phyloP scores from a whole-genome alignment of 2,113 vertebrate genomes.

The Agelaius tricolor region DNA sequence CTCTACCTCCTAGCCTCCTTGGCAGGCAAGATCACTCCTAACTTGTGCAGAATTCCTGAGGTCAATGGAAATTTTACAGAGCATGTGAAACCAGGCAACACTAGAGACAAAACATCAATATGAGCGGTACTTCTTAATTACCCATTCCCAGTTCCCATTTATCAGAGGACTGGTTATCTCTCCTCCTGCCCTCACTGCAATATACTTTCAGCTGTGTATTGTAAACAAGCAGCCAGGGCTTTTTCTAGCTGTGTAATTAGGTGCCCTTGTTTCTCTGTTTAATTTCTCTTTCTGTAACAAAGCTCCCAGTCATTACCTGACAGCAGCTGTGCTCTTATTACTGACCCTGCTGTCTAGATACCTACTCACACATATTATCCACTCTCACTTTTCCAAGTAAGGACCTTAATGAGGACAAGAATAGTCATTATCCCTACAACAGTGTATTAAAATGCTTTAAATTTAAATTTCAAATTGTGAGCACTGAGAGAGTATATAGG shows the following conservation, averaged over 20 bases:
- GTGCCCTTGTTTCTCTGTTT: neutral
- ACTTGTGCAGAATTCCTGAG: neutral
- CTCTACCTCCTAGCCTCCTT: neutral
- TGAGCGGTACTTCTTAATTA: neutral
- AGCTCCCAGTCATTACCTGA: conserved; percentile 33
- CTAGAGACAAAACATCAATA: neutral
- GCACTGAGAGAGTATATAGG: neutral
- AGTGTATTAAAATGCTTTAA: neutral
- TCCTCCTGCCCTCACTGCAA: neutral
- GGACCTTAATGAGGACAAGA: neutral
- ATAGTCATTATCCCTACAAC: neutral
- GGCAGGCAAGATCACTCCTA: neutral
- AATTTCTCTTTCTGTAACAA: conserved; percentile 8
- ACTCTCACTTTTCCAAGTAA: neutral
- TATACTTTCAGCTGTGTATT: neutral
- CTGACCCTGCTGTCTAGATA: neutral
- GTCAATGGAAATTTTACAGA: neutral
- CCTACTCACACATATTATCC: neutral
- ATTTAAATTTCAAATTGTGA: neutral
- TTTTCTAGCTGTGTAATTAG: conserved; percentile 20
- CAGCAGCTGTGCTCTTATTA: neutral
- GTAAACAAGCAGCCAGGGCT: neutral
- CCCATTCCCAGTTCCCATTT: neutral
- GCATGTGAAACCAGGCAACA: neutral
- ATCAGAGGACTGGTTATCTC: neutral